A percentile compares a stretch with the other conserved stretches of the same genome.
Conservation (phyloP, 2,797 vertebrate genomes). For the Otolemur crassicaudatus region DNA sequence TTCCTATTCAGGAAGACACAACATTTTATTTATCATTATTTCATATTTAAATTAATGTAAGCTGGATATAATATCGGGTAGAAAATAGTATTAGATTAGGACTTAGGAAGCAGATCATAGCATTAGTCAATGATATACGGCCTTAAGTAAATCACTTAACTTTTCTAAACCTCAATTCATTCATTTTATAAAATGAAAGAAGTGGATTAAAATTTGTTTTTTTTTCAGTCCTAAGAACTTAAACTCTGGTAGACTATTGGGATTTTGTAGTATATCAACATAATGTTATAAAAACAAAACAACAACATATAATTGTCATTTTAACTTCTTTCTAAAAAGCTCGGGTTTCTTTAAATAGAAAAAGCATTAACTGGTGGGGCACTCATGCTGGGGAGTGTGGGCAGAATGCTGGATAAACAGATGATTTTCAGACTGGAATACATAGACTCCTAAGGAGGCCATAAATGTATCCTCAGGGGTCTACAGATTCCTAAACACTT, state of each 20-base stretch:
- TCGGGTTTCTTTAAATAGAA: constrained; percentile 31
- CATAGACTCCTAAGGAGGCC: not conserved
- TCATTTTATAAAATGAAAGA: constrained; percentile 23
- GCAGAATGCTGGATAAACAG: not conserved
- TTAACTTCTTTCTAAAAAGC: not conserved
- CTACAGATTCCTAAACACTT: not conserved
- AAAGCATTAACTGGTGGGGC: not conserved
- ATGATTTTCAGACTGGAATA: not conserved
- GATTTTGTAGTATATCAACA: not conserved
- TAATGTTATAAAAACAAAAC: constrained; percentile 34
- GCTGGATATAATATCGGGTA: not conserved
- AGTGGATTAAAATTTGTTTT: not conserved
- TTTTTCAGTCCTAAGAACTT: not conserved
- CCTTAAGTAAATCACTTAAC: not conserved
- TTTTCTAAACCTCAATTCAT: not conserved
- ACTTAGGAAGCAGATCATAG: not conserved
- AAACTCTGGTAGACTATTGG: not conserved
- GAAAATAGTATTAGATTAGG: constrained; percentile 17
- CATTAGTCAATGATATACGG: not conserved
- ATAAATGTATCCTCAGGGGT: not conserved
- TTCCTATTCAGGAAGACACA: not conserved
- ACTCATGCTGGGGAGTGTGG: not conserved
- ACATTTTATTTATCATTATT: constrained; percentile 37
- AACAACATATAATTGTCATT: constrained; percentile 6
- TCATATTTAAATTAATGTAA: not conserved